Percentiles rank a stretch among this genome's conserved stretches.
Conservation (phyloP, 1,140 invertebrate species). For the Cotesia vestalis region DNA sequence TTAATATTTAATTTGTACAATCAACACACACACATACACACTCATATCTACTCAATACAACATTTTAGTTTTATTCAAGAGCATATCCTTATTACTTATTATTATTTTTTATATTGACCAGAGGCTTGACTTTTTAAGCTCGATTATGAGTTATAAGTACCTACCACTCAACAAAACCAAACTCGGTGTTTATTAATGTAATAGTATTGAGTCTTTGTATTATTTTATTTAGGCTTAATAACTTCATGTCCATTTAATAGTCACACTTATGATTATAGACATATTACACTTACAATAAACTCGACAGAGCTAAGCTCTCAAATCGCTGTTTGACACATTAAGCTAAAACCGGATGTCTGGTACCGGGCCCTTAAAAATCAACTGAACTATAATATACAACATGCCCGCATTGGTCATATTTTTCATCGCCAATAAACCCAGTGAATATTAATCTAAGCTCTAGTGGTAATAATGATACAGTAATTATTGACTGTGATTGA, state of each 20-base stretch:
- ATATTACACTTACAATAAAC: no score
- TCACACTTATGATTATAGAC: constrained; percentile 24
- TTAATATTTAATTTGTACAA: not conserved
- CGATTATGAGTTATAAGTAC: not conserved
- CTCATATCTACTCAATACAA: constrained; percentile 34
- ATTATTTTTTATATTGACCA: constrained; percentile 18
- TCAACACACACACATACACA: not conserved
- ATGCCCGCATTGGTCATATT: constrained; percentile 59
- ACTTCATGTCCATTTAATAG: constrained; percentile 18
- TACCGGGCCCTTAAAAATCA: constrained; percentile 50
- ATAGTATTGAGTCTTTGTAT: not conserved
- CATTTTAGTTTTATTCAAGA: constrained; percentile 33
- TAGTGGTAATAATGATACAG: no score
- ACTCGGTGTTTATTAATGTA: not conserved
- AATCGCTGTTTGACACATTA: constrained; percentile 53
- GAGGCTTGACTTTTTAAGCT: constrained; percentile 18
- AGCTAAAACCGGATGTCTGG: constrained; percentile 60
- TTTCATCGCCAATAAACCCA: constrained; percentile 34
- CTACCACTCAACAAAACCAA: not conserved
- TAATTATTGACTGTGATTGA: no score
- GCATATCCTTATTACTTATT: constrained; percentile 35
- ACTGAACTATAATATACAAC: constrained; percentile 52
- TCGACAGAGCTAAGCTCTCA: constrained; percentile 34
- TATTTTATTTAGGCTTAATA: no score
- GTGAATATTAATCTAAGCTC: no score